Evolutionary conservation across 2,888 invertebrate genomes (phyloP).

Genomic region (Eupsilia transversa): DNA sequence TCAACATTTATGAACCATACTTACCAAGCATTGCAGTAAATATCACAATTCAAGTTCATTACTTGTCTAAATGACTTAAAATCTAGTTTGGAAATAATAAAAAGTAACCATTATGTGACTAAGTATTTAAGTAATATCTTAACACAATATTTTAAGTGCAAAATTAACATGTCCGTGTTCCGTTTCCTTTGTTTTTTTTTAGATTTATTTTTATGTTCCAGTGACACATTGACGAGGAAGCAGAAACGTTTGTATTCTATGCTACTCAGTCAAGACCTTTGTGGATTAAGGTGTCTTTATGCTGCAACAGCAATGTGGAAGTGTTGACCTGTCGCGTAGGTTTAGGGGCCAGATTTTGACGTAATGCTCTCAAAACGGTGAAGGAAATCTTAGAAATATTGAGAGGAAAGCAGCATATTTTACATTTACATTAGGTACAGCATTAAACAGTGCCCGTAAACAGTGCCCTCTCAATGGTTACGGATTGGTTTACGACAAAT

Average conservation of each 20-base stretch:
- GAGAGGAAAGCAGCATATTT: no score
- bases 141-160: conserved; percentile 50
- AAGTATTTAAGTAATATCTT: conserved; percentile 23
- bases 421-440: no score
- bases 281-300: not conserved
- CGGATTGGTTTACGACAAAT: no score
- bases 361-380: no score
- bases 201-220: conserved; percentile 30
- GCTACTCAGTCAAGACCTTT: not conserved
- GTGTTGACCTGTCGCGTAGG: no score
- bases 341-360: no score
- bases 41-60: conserved; percentile 28
- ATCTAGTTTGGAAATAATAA: conserved; percentile 22
- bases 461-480: no score
- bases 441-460: no score
- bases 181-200: conserved; percentile 45
- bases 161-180: conserved; percentile 36
- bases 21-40: not conserved
- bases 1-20: not conserved
- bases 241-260: not conserved
- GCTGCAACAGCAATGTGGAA: no score
- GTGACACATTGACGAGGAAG: conserved; percentile 26
- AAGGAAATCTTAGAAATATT: no score
- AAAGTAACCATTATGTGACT: conserved; percentile 17
- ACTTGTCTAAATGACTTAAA: conserved; percentile 1